Evolutionary conservation across 2,797 vertebrate genomes (phyloP).

Genomic region (Rhinophrynus dorsalis): DNA sequence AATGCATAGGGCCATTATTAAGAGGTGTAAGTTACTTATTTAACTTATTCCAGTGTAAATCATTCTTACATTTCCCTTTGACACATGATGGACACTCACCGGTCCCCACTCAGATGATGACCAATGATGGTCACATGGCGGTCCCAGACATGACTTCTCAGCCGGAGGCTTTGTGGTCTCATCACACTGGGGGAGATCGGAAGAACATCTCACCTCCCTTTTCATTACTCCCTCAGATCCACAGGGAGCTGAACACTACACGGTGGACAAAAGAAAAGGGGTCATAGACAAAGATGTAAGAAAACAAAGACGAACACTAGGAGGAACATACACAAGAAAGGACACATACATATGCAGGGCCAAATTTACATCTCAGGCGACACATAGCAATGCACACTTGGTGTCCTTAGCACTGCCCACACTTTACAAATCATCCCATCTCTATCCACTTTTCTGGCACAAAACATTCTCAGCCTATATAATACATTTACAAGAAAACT

Average conservation of each 20-base stretch:
- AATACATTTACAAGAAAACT: no score
- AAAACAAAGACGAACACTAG: background rate
- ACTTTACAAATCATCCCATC: no score
- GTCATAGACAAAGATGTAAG: background rate
- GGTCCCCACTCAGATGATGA: slow-evolving; percentile 84
- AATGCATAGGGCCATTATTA: no score
- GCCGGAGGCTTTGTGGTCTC: slow-evolving; percentile 69
- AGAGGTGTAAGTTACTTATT: no score
- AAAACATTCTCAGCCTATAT: no score
- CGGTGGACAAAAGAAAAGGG: background rate
- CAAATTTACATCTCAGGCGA: no score
- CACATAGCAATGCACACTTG: no score
- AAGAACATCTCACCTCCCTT: slow-evolving; percentile 84
- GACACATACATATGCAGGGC: no score
- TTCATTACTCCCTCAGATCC: slow-evolving; percentile 69
- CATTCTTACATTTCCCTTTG: no score
- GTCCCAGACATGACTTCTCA: slow-evolving; percentile 73
- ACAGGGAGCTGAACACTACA: slow-evolving; percentile 79
- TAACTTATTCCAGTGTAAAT: no score
- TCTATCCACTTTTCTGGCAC: no score
- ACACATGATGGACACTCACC: slow-evolving; percentile 64
- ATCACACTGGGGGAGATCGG: slow-evolving; percentile 73
- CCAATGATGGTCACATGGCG: slow-evolving; percentile 82
- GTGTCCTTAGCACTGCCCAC: no score
- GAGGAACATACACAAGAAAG: background rate